phyloP scores from a whole-genome alignment of 2,888 invertebrate genomes.

The Ormyrus nitidulus region DNA sequence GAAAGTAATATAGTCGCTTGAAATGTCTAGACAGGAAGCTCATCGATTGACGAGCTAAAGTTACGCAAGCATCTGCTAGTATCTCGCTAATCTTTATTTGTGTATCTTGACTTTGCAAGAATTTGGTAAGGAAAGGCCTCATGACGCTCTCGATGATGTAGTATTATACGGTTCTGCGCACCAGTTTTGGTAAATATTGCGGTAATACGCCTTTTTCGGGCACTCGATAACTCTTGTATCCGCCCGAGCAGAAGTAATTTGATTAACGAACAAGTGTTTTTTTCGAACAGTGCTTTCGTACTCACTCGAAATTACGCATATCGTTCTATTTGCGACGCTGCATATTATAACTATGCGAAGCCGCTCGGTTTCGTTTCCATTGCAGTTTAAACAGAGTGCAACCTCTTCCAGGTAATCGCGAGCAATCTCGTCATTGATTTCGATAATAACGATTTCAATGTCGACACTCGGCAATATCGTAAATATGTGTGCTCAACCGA shows the following conservation, averaged over 20 bases:
- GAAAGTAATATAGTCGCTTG: no score
- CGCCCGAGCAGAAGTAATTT: not conserved
- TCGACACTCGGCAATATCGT: conserved; percentile 24
- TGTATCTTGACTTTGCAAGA: not conserved
- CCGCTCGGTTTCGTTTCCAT: no score
- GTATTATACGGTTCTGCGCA: not conserved
- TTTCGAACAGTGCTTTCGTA: no score
- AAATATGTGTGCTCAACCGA: not conserved
- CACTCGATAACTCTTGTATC: conserved; percentile 10
- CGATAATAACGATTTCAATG: conserved; percentile 28
- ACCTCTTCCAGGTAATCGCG: not conserved
- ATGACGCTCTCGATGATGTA: conserved; percentile 12
- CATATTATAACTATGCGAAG: not conserved
- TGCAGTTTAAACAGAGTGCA: no score
- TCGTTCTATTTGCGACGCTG: not conserved
- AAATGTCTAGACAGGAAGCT: no score
- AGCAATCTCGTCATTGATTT: conserved; percentile 24
- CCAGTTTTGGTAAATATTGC: conserved; percentile 25
- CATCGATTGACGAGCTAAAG: not conserved
- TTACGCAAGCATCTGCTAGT: conserved; percentile 21
- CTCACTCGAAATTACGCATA: not conserved
- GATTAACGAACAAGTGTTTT: not conserved
- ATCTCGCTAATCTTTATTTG: conserved; percentile 17
- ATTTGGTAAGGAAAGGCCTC: not conserved
- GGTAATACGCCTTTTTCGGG: conserved; percentile 2